Percentiles rank a stretch among this genome's conserved stretches.
Conservation (phyloP, 2,113 vertebrate species). For the crab-eating macaque (Macaca fascicularis) region T2T-MFA8v1.1 NC_088390.1:33595001-33595500, state of each 20-base stretch:
- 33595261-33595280: no score
- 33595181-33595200: neutral
- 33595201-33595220: neutral
- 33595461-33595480: neutral
- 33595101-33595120: neutral
- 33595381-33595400: neutral
- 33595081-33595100: constrained; percentile 27
- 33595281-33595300: no score
- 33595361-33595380: neutral
- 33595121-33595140: constrained; percentile 21
- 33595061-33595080: neutral
- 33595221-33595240: no score
- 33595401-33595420: neutral
- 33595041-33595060: neutral
- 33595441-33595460: neutral
- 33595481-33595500: neutral
- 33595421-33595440: neutral
- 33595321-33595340: no score
- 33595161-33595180: neutral
- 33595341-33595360: no score
- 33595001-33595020: neutral
- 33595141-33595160: neutral
- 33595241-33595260: no score
- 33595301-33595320: no score
- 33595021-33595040: constrained; percentile 10